A percentile compares a stretch with the other conserved stretches of the same genome.
These are phyloP conservation scores for rat (Rattus norvegicus) DNA, from an alignment of 2,113 vertebrate species.

Conservation along the genomic window GRCr8 NC_086026.1:53223501-53224000, in stretches of 20 bases:
- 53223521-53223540: too few species aligned
- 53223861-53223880: rapidly evolving
- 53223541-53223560: too few species aligned
- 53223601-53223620: too few species aligned
- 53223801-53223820: not conserved
- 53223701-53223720: too few species aligned
- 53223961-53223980: not conserved
- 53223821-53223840: not conserved
- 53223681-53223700: too few species aligned
- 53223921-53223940: not conserved
- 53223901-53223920: not conserved
- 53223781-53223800: not conserved
- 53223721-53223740: not conserved
- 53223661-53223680: too few species aligned
- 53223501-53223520: too few species aligned
- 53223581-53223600: too few species aligned
- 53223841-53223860: not conserved
- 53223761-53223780: not conserved
- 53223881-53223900: rapidly evolving
- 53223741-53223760: not conserved
- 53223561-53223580: too few species aligned
- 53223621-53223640: too few species aligned
- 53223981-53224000: not conserved
- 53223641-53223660: too few species aligned
- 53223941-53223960: not conserved